These are phyloP conservation scores for Phataginus tricuspis DNA, from an alignment of 2,797 vertebrate genomes.

Conservation along the genomic window DNA sequence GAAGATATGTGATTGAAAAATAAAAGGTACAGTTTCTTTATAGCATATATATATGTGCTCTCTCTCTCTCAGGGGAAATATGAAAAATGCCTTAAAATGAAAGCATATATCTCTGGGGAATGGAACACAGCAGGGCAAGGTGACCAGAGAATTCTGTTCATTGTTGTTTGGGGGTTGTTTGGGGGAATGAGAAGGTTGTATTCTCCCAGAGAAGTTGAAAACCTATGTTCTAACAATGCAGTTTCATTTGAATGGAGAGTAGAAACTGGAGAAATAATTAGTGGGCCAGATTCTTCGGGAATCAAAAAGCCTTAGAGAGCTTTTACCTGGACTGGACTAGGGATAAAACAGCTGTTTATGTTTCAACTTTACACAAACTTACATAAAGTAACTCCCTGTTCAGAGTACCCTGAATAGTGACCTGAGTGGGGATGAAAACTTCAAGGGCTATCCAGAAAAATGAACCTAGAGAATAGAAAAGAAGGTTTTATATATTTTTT, in stretches of 20 bases:
- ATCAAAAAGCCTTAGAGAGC: not conserved
- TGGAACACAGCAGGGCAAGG: not conserved
- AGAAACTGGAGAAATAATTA: not conserved
- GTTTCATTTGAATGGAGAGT: not conserved
- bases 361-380: not conserved
- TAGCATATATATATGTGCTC: not conserved
- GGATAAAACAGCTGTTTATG: not conserved
- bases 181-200: not conserved
- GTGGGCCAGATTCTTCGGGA: not conserved
- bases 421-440: not conserved
- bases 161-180: not conserved
- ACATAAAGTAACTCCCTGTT: not conserved
- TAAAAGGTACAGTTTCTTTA: not conserved
- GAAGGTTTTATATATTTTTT: not conserved
- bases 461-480: not conserved
- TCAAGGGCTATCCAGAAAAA: not conserved
- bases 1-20: not conserved
- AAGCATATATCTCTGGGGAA: not conserved
- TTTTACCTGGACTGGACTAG: not conserved
- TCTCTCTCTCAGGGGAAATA: not conserved
- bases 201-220: not conserved
- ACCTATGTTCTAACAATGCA: not conserved
- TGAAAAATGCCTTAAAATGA: not conserved
- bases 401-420: not conserved
- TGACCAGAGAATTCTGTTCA: not conserved